Evolutionary conservation across 1,140 invertebrate species (phyloP).

Genomic region (Bombus waltoni): DNA sequence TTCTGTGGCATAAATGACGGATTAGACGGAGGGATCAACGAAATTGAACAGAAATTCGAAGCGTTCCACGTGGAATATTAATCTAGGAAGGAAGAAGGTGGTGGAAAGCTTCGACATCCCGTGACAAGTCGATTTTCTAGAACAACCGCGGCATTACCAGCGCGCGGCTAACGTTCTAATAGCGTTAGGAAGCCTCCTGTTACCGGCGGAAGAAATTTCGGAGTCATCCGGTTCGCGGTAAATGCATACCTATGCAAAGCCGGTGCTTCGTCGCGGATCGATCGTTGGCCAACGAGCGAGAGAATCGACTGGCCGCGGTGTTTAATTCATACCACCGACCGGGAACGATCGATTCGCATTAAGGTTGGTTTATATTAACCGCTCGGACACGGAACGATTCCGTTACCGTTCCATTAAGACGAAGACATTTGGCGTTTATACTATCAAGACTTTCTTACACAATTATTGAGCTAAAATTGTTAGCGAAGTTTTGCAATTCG

Average conservation of each 20-base stretch:
- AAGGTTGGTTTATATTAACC: conserved; percentile 4
- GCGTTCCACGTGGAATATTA: conserved; percentile 26
- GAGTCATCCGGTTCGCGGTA: conserved; percentile 52
- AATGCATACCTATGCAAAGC: conserved; percentile 49
- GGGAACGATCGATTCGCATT: conserved; percentile 31
- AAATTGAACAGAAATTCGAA: background rate
- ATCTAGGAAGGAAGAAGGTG: background rate
- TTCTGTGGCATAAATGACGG: background rate
- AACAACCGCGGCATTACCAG: conserved; percentile 30
- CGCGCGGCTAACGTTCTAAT: conserved; percentile 37
- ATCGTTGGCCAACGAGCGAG: background rate
- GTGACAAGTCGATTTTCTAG: conserved; percentile 40
- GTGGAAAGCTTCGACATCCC: background rate
- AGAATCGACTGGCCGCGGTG: background rate
- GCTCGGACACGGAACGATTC: background rate
- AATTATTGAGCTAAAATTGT: background rate
- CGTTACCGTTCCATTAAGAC: background rate
- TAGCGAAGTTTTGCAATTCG: background rate
- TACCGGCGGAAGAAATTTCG: conserved; percentile 60
- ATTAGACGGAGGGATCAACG: background rate
- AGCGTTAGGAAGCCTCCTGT: conserved; percentile 58
- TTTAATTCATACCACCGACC: background rate
- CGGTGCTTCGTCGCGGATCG: conserved; percentile 38
- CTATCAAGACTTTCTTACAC: background rate
- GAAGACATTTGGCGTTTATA: background rate